Conservation (phyloP, 2,888 invertebrate species). For the Xanthorhoe designata region DNA sequence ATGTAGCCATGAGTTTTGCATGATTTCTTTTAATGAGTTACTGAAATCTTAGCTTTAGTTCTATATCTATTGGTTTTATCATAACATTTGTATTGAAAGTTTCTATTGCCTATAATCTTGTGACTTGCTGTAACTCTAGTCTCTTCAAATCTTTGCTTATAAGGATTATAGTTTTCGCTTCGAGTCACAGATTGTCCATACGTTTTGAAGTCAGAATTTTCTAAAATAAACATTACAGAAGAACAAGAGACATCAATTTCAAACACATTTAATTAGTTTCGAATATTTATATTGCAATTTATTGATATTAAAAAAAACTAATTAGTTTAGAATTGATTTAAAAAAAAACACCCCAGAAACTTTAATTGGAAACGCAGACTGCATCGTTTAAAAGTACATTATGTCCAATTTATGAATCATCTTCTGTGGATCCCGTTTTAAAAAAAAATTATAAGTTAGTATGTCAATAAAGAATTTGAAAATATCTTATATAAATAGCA, state of each 20-base stretch:
- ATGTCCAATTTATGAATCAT: too few relatives aligned
- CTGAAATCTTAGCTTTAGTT: constrained; percentile 17
- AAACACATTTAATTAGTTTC: background rate
- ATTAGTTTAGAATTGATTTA: too few relatives aligned
- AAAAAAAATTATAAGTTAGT: too few relatives aligned
- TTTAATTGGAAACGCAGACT: too few relatives aligned
- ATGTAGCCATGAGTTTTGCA: constrained; percentile 28
- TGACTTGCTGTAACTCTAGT: constrained; percentile 60
- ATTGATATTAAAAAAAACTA: too few relatives aligned
- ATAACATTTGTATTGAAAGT: constrained; percentile 13
- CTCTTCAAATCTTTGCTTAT: constrained; percentile 49
- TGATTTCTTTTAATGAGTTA: constrained; percentile 15
- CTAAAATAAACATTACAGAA: background rate
- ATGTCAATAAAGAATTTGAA: too few relatives aligned
- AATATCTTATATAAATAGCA: too few relatives aligned
- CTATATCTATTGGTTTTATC: constrained; percentile 9
- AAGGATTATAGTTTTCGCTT: constrained; percentile 27
- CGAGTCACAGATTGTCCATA: constrained; percentile 30
- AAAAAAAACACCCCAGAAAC: too few relatives aligned
- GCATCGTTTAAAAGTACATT: too few relatives aligned
- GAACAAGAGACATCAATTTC: background rate
- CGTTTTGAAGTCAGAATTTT: background rate
- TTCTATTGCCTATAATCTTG: constrained; percentile 2
- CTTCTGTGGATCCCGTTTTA: too few relatives aligned
- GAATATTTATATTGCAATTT: too few relatives aligned